phyloP scores from a whole-genome alignment of 2,888 invertebrate species.

The Seira ritae region DNA sequence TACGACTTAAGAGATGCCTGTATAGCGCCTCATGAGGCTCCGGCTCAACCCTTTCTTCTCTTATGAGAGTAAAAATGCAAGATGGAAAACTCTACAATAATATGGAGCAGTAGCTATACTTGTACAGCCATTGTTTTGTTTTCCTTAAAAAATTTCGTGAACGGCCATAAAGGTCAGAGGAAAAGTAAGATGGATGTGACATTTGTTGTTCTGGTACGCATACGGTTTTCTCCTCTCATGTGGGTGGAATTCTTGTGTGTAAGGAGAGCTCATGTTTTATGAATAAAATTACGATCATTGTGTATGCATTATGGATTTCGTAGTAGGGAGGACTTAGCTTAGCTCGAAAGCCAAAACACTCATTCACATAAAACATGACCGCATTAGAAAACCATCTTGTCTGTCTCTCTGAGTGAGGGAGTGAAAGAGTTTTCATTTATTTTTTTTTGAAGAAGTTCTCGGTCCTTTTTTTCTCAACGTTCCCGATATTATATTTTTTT shows the following conservation, averaged over 20 bases:
- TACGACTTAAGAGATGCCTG: not conserved
- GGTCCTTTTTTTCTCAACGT: no score
- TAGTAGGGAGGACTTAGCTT: not conserved
- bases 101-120: not conserved
- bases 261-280: conserved; percentile 43
- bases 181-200: conserved; percentile 42
- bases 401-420: no score
- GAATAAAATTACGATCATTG: conserved; percentile 44
- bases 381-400: no score
- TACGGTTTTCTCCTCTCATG: not conserved
- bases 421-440: no score
- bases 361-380: conserved; percentile 9
- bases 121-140: not conserved
- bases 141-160: conserved; percentile 10
- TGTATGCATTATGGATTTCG: conserved; percentile 2
- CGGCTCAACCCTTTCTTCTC: no score
- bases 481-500: no score
- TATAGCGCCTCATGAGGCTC: no score
- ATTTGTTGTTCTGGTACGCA: conserved; percentile 9
- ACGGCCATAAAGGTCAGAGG: conserved; percentile 45
- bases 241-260: not conserved
- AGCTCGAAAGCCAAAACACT: not conserved
- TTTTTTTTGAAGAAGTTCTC: no score
- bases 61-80: not conserved
- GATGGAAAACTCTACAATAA: not conserved